Conservation (phyloP, 2,888 invertebrate species). For the Drosophila tripunctata region DNA sequence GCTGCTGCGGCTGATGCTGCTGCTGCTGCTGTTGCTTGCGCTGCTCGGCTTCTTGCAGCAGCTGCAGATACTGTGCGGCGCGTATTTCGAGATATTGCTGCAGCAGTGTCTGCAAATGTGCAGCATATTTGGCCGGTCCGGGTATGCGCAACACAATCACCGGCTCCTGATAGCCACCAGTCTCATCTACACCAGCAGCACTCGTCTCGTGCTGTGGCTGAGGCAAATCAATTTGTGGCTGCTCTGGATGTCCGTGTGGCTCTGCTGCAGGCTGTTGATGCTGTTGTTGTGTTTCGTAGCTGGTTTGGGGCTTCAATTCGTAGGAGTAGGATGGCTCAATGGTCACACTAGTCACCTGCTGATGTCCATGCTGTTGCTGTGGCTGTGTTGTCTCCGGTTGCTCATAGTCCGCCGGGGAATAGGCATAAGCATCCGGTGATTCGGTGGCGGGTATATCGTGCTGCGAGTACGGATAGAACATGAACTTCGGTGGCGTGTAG, state of each 20-base stretch:
- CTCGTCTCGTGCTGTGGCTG: slow-evolving; percentile 42
- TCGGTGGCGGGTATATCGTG: slow-evolving; percentile 85
- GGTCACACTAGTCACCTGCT: slow-evolving; percentile 84
- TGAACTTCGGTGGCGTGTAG: slow-evolving; percentile 85
- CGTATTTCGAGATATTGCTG: slow-evolving; percentile 84
- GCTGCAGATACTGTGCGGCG: slow-evolving; percentile 82
- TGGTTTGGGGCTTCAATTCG: slow-evolving; percentile 81
- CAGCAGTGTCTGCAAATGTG: slow-evolving; percentile 82
- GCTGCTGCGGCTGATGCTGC: slow-evolving; percentile 58
- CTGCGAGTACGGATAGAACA: slow-evolving; percentile 90
- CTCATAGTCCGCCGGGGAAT: slow-evolving; percentile 60
- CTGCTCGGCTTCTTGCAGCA: slow-evolving; percentile 81
- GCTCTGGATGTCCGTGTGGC: slow-evolving; percentile 48
- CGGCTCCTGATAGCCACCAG: slow-evolving; percentile 78
- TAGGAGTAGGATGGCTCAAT: slow-evolving; percentile 87
- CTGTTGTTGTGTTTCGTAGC: slow-evolving; percentile 59
- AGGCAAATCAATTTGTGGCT: slow-evolving; percentile 67
- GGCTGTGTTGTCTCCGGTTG: slow-evolving; percentile 39
- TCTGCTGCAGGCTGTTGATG: slow-evolving; percentile 26
- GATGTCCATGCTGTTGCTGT: slow-evolving; percentile 39
- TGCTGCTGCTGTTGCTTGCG: slow-evolving; percentile 72
- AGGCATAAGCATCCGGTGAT: slow-evolving; percentile 60
- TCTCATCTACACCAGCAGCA: slow-evolving; percentile 15
- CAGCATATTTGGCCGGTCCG: slow-evolving; percentile 83
- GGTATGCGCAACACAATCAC: slow-evolving; percentile 84